A percentile compares a stretch with the other conserved stretches of the same genome.
phyloP scores from a whole-genome alignment of 1,140 invertebrate genomes.

The Oppia nitens region DNA sequence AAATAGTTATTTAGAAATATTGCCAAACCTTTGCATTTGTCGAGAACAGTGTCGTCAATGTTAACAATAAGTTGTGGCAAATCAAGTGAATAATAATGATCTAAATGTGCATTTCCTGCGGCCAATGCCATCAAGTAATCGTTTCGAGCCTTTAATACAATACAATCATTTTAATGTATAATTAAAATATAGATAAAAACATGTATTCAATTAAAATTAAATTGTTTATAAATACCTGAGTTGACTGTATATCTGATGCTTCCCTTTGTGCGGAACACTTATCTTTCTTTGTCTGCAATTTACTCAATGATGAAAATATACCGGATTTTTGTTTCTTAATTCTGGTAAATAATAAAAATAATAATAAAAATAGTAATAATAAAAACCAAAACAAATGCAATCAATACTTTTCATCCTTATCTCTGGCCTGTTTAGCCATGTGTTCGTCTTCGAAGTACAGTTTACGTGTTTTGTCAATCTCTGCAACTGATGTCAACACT shows the following conservation, averaged over 20 bases:
- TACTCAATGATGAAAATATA: constrained; percentile 19
- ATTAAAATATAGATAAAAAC: not conserved
- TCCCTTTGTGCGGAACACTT: constrained; percentile 50
- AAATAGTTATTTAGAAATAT: constrained; percentile 9
- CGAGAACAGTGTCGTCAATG: constrained; percentile 16
- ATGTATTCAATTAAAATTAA: not conserved
- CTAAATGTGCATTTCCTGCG: constrained; percentile 85
- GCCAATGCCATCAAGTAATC: constrained; percentile 80
- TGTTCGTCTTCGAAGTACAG: constrained; percentile 89
- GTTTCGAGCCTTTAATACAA: constrained; percentile 47
- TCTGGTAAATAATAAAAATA: not conserved
- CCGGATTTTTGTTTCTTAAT: constrained; percentile 16
- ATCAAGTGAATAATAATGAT: constrained; percentile 78
- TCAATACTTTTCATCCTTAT: constrained; percentile 86
- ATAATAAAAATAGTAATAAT: constrained; percentile 35
- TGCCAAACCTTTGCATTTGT: constrained; percentile 18
- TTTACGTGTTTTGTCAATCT: constrained; percentile 87
- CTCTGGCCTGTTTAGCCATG: constrained; percentile 77
- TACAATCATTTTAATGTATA: not conserved
- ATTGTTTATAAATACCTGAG: no score
- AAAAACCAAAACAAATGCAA: constrained; percentile 2
- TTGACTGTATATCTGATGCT: constrained; percentile 79
- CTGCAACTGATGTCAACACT: constrained; percentile 40
- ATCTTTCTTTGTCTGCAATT: constrained; percentile 19
- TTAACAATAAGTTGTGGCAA: constrained; percentile 66